Evolutionary conservation across 2,113 vertebrate species (phyloP).

Genomic region (Cepphus grylle): DNA sequence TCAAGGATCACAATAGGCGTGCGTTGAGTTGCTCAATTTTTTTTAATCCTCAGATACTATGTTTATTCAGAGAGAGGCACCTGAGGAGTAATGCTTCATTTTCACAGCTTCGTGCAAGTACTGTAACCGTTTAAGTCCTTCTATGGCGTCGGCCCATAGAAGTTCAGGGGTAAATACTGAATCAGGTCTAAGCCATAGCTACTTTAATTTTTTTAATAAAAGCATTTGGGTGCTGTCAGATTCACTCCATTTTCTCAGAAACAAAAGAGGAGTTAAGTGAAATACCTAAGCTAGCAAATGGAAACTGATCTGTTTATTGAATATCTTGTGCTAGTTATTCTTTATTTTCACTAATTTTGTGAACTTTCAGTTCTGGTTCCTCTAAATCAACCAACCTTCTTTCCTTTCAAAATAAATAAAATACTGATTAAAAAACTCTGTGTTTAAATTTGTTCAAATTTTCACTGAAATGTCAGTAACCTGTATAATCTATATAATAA

Average conservation of each 20-base stretch:
- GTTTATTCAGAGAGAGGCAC: neutral
- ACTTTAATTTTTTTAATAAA: neutral
- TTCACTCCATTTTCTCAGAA: neutral
- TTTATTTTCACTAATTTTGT: neutral
- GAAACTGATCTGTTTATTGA: neutral
- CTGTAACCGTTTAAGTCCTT: neutral
- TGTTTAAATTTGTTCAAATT: neutral
- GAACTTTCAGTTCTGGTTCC: neutral
- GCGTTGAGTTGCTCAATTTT: accelerated
- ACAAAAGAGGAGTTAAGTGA: neutral
- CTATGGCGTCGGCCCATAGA: neutral
- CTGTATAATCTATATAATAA: neutral
- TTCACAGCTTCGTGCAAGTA: neutral
- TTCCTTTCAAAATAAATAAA: neutral
- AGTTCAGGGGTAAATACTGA: neutral
- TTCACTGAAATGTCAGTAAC: neutral
- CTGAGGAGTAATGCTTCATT: neutral
- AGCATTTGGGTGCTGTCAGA: neutral
- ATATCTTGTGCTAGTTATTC: neutral
- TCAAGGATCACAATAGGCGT: neutral
- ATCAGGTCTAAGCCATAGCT: neutral
- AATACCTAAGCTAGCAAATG: neutral
- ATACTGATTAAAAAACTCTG: neutral
- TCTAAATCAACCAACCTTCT: neutral
- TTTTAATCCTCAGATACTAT: accelerated